Conservation (phyloP, 2,797 vertebrate genomes). For the Sebastes melanostomus region DNA sequence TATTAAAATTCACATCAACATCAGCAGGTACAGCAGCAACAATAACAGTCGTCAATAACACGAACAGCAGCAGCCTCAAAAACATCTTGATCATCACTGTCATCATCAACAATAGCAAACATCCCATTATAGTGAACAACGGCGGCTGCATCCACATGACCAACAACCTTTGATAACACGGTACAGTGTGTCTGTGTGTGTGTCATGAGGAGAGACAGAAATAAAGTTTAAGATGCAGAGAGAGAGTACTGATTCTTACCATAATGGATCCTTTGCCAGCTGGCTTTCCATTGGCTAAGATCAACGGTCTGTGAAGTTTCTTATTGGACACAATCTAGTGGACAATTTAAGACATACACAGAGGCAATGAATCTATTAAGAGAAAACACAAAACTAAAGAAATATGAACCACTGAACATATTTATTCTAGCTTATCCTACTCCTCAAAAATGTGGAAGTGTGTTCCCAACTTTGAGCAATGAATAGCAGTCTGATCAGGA, state of each 20-base stretch:
- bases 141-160: background rate
- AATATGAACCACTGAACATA: background rate
- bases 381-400: background rate
- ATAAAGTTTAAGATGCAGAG: background rate
- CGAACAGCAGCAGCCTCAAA: background rate
- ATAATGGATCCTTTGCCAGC: slow-evolving; percentile 95
- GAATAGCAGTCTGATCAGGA: background rate
- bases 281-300: slow-evolving; percentile 93
- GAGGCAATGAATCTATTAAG: background rate
- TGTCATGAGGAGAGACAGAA: background rate
- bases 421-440: background rate
- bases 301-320: slow-evolving; percentile 91
- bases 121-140: background rate
- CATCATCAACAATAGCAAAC: background rate
- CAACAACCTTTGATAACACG: background rate
- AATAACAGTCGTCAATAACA: background rate
- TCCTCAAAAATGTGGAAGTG: background rate
- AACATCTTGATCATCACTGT: background rate
- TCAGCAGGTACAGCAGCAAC: background rate
- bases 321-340: slow-evolving; percentile 97
- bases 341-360: slow-evolving; percentile 27
- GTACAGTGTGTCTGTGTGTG: background rate
- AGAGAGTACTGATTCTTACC: slow-evolving; percentile 73
- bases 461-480: background rate
- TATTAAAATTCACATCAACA: background rate